These are phyloP conservation scores for Betta splendens DNA, from an alignment of 2,797 vertebrate genomes.

Conservation along the genomic window DNA sequence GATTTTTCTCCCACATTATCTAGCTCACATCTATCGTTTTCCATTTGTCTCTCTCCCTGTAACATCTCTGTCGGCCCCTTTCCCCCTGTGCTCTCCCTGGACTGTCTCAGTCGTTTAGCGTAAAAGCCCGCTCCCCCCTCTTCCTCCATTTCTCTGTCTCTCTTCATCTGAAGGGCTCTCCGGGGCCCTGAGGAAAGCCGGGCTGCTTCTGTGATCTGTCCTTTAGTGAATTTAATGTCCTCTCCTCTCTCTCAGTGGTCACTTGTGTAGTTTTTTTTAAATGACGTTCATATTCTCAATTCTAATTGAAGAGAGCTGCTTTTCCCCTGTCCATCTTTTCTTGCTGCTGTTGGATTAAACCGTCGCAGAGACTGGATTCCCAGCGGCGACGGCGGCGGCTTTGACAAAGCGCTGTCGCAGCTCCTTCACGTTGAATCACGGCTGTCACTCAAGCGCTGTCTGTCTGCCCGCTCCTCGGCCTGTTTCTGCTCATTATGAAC, in stretches of 20 bases:
- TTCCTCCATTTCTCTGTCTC: slow-evolving; percentile 49
- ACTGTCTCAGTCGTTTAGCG: slow-evolving; percentile 66
- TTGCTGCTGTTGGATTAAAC: slow-evolving; percentile 32
- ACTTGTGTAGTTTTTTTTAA: slow-evolving; percentile 37
- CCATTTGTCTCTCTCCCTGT: slow-evolving; percentile 63
- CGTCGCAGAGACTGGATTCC: slow-evolving; percentile 47
- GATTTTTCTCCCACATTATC: slow-evolving; percentile 54
- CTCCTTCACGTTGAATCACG: slow-evolving; percentile 54
- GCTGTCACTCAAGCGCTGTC: slow-evolving; percentile 50
- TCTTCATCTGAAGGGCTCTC: slow-evolving; percentile 68
- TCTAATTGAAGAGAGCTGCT: slow-evolving; percentile 20
- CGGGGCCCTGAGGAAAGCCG: slow-evolving; percentile 50
- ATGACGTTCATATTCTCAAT: slow-evolving; percentile 26
- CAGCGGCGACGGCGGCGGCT: slow-evolving; percentile 38
- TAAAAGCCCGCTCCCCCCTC: slow-evolving; percentile 41
- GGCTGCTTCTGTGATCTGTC: slow-evolving; percentile 58
- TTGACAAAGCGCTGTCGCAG: slow-evolving; percentile 48
- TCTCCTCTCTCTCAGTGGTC: slow-evolving; percentile 19
- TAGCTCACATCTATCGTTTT: slow-evolving; percentile 58
- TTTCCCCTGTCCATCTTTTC: slow-evolving; percentile 1
- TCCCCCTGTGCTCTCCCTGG: slow-evolving; percentile 27
- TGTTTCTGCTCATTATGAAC: slow-evolving; percentile 43
- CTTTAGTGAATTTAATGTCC: slow-evolving; percentile 37
- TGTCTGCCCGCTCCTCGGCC: slow-evolving; percentile 35
- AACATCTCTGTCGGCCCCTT: slow-evolving; percentile 69